phyloP scores from a whole-genome alignment of 2,797 vertebrate species.

The Alca torda region DNA sequence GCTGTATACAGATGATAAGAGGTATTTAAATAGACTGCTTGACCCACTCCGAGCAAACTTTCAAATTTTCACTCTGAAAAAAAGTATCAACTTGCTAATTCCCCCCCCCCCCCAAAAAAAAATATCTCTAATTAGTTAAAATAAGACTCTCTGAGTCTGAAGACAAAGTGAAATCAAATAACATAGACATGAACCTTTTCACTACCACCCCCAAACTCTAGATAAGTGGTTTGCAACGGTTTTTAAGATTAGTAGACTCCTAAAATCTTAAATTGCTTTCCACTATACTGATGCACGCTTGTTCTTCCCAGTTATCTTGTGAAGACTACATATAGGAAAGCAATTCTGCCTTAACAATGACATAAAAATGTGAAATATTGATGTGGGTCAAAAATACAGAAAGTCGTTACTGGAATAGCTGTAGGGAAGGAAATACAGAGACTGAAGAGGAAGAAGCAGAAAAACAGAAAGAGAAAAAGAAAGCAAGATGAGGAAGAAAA shows the following conservation, averaged over 20 bases:
- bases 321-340: neutral
- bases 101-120: neutral
- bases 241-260: neutral
- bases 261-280: neutral
- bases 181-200: neutral
- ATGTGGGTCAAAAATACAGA: neutral
- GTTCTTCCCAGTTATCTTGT: neutral
- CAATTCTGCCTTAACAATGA: neutral
- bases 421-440: neutral
- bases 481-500: neutral
- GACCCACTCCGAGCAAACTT: neutral
- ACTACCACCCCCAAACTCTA: neutral
- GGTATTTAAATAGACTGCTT: neutral
- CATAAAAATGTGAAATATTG: neutral
- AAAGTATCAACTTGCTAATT: neutral
- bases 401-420: neutral
- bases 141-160: neutral
- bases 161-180: neutral
- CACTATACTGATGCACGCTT: neutral
- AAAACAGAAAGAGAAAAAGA: neutral
- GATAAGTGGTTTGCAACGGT: neutral
- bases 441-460: neutral
- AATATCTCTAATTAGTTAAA: neutral
- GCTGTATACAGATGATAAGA: neutral
- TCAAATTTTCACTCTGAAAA: neutral